A percentile compares a stretch with the other conserved stretches of the same genome.
phyloP scores from a whole-genome alignment of 2,797 vertebrate species.

The Malacoraja senta region DNA sequence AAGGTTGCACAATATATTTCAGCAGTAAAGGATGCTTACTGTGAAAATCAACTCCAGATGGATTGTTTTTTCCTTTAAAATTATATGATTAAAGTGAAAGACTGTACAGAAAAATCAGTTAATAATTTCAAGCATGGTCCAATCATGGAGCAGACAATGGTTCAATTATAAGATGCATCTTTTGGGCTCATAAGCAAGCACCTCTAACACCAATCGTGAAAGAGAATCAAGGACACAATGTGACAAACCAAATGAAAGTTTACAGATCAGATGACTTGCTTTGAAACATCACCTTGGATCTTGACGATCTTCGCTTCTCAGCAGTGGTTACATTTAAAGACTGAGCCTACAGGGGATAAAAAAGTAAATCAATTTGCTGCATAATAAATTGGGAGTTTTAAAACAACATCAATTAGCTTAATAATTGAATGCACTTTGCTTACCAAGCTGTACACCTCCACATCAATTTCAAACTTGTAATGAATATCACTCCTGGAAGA shows the following conservation, averaged over 20 bases:
- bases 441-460: constrained; percentile 76
- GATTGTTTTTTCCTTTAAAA: background rate
- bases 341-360: background rate
- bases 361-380: background rate
- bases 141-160: background rate
- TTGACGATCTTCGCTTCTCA: constrained; percentile 23
- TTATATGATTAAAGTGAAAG: background rate
- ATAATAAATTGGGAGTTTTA: background rate
- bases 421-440: constrained; percentile 43
- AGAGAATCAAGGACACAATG: background rate
- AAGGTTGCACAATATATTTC: background rate
- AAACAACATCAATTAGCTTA: background rate
- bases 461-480: constrained; percentile 67
- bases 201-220: background rate
- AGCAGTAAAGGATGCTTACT: too few species aligned
- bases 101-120: background rate
- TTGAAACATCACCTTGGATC: constrained; percentile 37
- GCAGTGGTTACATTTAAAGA: background rate
- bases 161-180: background rate
- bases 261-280: background rate
- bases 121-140: background rate
- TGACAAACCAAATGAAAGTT: background rate
- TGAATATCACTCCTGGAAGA: constrained; percentile 60
- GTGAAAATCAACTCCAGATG: background rate
- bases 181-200: background rate